Conservation (phyloP, 2,113 vertebrate genomes). For the Toxostoma redivivum region DNA sequence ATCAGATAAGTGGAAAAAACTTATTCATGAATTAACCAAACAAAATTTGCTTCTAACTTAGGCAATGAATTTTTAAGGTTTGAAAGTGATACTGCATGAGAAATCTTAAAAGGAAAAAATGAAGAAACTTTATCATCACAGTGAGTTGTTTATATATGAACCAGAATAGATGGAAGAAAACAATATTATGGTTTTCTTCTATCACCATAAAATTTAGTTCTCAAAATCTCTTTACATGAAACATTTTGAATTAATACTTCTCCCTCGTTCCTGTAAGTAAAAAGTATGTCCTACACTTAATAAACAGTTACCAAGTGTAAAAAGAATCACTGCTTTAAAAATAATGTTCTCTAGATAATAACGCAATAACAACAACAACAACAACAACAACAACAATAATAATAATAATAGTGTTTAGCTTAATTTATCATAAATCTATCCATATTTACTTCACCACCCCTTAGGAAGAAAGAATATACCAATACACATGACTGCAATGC, state of each 20-base stretch:
- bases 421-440: not conserved
- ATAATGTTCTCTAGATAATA: not conserved
- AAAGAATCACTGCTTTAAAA: not conserved
- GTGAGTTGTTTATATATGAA: not conserved
- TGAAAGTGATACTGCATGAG: not conserved
- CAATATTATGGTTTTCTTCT: not conserved
- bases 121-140: not conserved
- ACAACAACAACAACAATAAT: not conserved
- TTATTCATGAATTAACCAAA: not conserved
- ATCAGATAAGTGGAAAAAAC: not conserved
- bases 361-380: too few relatives aligned
- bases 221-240: not conserved
- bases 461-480: not conserved
- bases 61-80: not conserved
- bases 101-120: not conserved
- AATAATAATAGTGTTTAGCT: not conserved
- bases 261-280: conserved; percentile 44
- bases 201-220: not conserved
- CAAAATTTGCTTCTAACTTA: not conserved
- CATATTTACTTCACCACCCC: not conserved
- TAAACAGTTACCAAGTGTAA: conserved; percentile 48
- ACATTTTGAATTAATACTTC: not conserved
- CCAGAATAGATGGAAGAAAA: not conserved
- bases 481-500: not conserved
- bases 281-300: conserved; percentile 54